Percentiles rank a stretch among this genome's conserved stretches.
phyloP scores from a whole-genome alignment of 2,113 vertebrate species.

The Salvelinus namaycush region DNA sequence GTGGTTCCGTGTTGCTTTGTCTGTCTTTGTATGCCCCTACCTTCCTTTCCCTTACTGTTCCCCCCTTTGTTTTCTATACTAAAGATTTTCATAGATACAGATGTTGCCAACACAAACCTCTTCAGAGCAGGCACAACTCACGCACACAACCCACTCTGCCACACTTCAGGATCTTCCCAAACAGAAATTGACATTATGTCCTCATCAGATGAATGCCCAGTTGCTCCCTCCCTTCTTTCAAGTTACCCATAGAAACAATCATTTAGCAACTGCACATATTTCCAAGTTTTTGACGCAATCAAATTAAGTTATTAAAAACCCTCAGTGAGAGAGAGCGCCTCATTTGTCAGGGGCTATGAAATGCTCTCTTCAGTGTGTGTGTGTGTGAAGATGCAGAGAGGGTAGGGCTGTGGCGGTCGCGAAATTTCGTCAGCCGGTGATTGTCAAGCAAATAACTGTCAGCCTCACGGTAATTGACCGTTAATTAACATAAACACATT shows the following conservation, averaged over 20 bases:
- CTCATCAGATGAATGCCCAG: background rate
- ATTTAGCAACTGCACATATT: conserved; percentile 30
- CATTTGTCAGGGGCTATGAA: background rate
- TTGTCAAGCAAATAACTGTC: too few species aligned
- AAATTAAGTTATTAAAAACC: too few species aligned
- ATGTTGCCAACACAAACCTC: background rate
- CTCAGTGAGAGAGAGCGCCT: too few species aligned
- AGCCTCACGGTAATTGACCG: too few species aligned
- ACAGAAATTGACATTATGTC: background rate
- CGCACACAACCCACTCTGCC: background rate
- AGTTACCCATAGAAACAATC: conserved; percentile 30
- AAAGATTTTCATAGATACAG: too few species aligned
- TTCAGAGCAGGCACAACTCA: background rate
- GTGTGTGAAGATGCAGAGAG: background rate
- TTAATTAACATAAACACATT: too few species aligned
- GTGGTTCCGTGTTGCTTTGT: conserved; percentile 10
- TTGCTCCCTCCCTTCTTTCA: background rate
- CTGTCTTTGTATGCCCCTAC: background rate
- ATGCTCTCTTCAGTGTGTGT: background rate
- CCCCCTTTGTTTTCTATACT: background rate
- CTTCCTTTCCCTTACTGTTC: conserved; percentile 4
- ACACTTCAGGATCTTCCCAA: conserved; percentile 16
- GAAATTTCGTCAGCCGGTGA: too few species aligned
- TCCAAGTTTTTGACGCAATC: background rate
- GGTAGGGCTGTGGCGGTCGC: too few species aligned